A percentile compares a stretch with the other conserved stretches of the same genome.
Evolutionary conservation across 2,113 vertebrate genomes (phyloP).

Genomic region (Macrotus californicus): DNA sequence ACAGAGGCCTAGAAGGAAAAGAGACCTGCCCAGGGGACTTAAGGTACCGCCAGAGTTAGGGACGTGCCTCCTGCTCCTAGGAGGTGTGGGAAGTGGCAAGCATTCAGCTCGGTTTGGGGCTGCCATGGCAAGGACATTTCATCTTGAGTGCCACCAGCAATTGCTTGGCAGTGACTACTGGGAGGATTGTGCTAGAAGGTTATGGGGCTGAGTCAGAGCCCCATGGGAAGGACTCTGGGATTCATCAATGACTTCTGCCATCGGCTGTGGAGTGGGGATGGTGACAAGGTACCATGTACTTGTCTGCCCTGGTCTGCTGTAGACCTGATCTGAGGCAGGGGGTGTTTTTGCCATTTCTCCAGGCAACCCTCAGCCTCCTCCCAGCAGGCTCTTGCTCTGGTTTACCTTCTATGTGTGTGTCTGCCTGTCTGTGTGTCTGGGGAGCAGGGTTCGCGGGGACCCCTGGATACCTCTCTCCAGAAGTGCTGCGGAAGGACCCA

Average conservation of each 20-base stretch:
- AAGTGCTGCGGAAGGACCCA: constrained; percentile 95
- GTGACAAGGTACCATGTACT: neutral
- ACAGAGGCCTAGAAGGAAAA: neutral
- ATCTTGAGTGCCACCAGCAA: neutral
- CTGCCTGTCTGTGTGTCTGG: constrained; percentile 68
- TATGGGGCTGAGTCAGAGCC: neutral
- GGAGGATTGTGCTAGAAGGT: neutral
- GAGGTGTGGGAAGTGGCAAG: neutral
- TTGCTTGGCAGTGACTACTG: neutral
- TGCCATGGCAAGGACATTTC: neutral
- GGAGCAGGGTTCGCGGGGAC: constrained; percentile 85
- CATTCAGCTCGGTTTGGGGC: no score
- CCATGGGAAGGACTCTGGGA: neutral
- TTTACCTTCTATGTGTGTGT: constrained; percentile 45
- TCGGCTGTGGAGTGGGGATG: neutral
- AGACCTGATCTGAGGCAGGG: neutral
- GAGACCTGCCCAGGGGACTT: neutral
- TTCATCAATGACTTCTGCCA: neutral
- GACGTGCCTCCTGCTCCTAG: neutral
- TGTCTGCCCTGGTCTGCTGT: neutral
- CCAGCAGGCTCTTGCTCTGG: constrained; percentile 12
- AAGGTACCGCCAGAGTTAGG: neutral
- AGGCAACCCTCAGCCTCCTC: neutral
- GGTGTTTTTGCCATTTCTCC: neutral
- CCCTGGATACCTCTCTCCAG: constrained; percentile 87